These are phyloP conservation scores for Philotrypesis tridentata DNA, from an alignment of 1,140 invertebrate species.

Conservation along the genomic window DNA sequence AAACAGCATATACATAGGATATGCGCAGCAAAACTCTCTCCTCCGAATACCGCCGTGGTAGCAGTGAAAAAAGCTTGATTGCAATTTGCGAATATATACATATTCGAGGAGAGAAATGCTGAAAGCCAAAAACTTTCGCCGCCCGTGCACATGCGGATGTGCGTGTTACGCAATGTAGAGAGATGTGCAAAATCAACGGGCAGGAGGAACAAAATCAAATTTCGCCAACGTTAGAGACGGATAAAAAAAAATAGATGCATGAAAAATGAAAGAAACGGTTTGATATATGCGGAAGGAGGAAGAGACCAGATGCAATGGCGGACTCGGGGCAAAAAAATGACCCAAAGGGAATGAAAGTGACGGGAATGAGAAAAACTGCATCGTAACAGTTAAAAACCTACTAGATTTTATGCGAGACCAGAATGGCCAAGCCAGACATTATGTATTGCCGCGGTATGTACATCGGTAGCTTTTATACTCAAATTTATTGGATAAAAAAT, in stretches of 20 bases:
- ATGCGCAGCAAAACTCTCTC: not conserved
- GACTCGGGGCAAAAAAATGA: not conserved
- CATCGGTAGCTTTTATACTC: no score
- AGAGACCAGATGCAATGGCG: not conserved
- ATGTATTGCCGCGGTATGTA: no score
- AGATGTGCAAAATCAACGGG: not conserved
- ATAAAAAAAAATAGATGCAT: not conserved
- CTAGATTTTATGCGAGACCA: not conserved
- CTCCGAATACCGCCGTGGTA: not conserved
- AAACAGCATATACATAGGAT: not conserved
- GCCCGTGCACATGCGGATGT: not conserved
- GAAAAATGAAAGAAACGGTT: not conserved
- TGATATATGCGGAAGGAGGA: not conserved
- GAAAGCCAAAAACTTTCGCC: not conserved
- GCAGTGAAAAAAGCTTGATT: constrained; percentile 2
- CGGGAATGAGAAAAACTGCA: not conserved
- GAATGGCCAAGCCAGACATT: not conserved
- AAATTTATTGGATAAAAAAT: not conserved
- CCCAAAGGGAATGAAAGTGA: constrained; percentile 20
- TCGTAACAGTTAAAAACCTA: not conserved
- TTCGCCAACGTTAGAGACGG: not conserved
- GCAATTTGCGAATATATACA: not conserved
- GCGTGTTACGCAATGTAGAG: not conserved
- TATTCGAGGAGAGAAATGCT: not conserved
- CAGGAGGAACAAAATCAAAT: not conserved